Evolutionary conservation across 2,797 vertebrate species (phyloP).

Genomic region (Bufotes viridis): DNA sequence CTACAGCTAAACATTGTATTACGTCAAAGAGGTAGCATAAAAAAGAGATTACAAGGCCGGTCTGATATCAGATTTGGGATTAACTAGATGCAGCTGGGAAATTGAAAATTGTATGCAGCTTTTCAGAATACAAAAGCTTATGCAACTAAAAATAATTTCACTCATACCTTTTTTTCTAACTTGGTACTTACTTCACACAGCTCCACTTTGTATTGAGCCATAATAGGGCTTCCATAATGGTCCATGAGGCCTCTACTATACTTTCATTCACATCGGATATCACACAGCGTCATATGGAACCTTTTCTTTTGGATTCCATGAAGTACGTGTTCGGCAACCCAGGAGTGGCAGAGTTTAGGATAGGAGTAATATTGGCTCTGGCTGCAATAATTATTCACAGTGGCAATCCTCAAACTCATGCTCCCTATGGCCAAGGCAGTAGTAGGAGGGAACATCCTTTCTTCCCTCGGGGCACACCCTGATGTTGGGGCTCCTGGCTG

Average conservation of each 20-base stretch:
- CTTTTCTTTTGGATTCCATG: too few relatives aligned
- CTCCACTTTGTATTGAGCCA: background rate
- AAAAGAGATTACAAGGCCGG: constrained; percentile 14
- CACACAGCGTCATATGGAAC: too few relatives aligned
- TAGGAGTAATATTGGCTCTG: too few relatives aligned
- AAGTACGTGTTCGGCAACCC: too few relatives aligned
- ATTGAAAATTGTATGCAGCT: constrained; percentile 1
- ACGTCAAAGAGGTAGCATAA: background rate
- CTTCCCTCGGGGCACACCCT: too few relatives aligned
- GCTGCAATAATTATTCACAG: too few relatives aligned
- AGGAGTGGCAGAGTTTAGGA: too few relatives aligned
- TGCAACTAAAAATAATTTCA: background rate
- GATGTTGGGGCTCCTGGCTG: too few relatives aligned
- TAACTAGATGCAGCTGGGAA: background rate
- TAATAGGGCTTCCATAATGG: background rate
- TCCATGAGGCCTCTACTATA: background rate
- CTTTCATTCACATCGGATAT: too few relatives aligned
- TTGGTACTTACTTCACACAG: background rate
- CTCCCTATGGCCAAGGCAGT: too few relatives aligned
- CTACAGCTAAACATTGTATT: background rate
- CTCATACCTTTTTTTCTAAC: background rate
- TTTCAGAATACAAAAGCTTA: background rate
- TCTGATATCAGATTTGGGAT: constrained; percentile 20
- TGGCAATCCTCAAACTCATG: too few relatives aligned
- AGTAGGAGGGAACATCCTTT: too few relatives aligned